A percentile compares a stretch with the other conserved stretches of the same genome.
phyloP scores from a whole-genome alignment of 2,888 invertebrate genomes.

The Frankliniella fusca region DNA sequence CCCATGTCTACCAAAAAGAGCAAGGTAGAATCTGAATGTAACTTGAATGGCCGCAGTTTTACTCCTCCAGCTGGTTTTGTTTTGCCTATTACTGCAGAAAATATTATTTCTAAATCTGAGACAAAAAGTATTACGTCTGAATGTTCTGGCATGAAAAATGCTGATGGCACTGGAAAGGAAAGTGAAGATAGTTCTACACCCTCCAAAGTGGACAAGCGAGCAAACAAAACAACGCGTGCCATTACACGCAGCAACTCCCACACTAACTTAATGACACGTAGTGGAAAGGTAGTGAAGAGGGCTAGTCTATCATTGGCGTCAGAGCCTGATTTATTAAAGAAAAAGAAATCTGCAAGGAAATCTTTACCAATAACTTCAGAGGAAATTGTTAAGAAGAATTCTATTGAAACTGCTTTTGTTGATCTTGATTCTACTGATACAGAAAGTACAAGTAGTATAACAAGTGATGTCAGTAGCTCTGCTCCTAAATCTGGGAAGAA shows the following conservation, averaged over 20 bases:
- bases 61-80: neutral
- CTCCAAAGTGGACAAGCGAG: neutral
- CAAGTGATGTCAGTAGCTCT: neutral
- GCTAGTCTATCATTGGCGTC: neutral
- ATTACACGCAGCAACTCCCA: neutral
- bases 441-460: neutral
- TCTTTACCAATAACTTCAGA: neutral
- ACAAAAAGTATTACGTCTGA: neutral
- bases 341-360: neutral
- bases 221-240: neutral
- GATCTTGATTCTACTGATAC: neutral
- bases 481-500: neutral
- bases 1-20: neutral
- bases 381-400: neutral
- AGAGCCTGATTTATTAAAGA: neutral
- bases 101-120: neutral
- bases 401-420: neutral
- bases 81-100: neutral
- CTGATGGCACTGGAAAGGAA: neutral
- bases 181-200: neutral
- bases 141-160: neutral
- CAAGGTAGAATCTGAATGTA: neutral
- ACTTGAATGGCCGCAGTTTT: neutral
- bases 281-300: neutral
- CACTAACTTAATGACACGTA: neutral